Evolutionary conservation across 1,140 invertebrate species (phyloP), one percentile per base, ranked within the genome.

Genomic region (Drosophila arizonae): DNA sequence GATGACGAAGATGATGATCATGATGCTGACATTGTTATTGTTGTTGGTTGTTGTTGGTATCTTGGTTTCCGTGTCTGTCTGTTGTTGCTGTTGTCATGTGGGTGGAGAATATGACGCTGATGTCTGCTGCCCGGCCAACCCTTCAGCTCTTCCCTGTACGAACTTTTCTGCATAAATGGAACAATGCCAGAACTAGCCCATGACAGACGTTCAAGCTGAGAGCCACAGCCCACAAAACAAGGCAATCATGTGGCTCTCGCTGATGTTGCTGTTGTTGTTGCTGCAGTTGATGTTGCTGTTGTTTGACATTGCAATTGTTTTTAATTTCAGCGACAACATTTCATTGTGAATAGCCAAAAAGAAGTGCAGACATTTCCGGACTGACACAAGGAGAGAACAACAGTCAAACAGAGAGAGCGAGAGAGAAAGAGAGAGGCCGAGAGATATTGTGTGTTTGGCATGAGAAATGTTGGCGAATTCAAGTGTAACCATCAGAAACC

Each of bases 81-180:
- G 51, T 50, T 62, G 58, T 51, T 60, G 65, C 50, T 72, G 76
- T 77, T 73, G 67, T 69, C 68, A 68, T 69, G 82, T 87, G 79
- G 82, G 82, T 73, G 82, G 79, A 71, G 72, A 86, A 81, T 86
- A 81, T 86, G 78, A 86, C 62, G 81, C 72, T 69, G 69, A 76
- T 81, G 64, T 70, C 64, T 72, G 76, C 55, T 51, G 69, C 33
- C 30, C 24, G 8, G 21, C 21, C 11, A n/a, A 15, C 36, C 33
- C 45, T 54, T 26, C 33, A 30, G n/a, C 17, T 11, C 17, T 9
- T 5, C 26, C 2, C 39, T 36, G 45, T 17, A 50, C 48, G 10
- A 21, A 24, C 1, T 41, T 54, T 54, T 39, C 56, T 77, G 82
- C 79, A 87, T 80, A 87, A 87, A 78, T 77, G 77, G 68, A 80